Base-by-base conservation (phyloP, 2,113 vertebrate species). In the Tautogolabrus adspersus region DNA sequence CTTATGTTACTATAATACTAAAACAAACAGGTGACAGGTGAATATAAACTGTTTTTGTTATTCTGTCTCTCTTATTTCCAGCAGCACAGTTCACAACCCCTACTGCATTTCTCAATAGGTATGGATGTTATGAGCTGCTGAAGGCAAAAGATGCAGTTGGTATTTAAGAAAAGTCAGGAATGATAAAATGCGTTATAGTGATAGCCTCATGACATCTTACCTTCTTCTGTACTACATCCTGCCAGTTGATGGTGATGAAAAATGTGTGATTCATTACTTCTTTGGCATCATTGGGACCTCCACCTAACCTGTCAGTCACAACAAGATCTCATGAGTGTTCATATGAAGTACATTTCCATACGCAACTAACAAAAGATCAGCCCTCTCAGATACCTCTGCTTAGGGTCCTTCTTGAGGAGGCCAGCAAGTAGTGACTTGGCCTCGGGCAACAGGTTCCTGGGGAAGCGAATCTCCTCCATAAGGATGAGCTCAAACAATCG, bases 391-490 rank as follows among this genome's bases (percentile, higher is more conserved):
- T 49, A 93, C 96, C 96, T 95, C 87, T 96, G 95, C 47, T 97
- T 97, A 47, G 96, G 96, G 74, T 97, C 96, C 71, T 97, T 97
- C 82, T 96, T 96, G 3, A 97, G 94, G 73, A 97, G 91, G 1
- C 96, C 96, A 0, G 95, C 95, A 8, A 97, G 89, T 59, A 97
- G 75, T 6, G 96, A 87, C 78, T 95, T 96, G 72, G 96, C 96
- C 55, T 97, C 96, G 0, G 96, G 96, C 0, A 96, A 96, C 6
- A 97, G 94, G 79, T 96, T 98, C 81, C 96, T 91, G 65, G 97
- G 97, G 88, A 98, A 97, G 89, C 96, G 96, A 91, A 98, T 97
- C 84, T 98, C 97, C 86, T 97, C 97, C 97, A 97, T 97, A 55
- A 98, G 92, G 86, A 97, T 98, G 56, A 97, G 93, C 89, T 97